These are phyloP conservation scores for Sphyrna mokarran DNA, from an alignment of 2,113 vertebrate species.

Conservation along the genomic window DNA sequence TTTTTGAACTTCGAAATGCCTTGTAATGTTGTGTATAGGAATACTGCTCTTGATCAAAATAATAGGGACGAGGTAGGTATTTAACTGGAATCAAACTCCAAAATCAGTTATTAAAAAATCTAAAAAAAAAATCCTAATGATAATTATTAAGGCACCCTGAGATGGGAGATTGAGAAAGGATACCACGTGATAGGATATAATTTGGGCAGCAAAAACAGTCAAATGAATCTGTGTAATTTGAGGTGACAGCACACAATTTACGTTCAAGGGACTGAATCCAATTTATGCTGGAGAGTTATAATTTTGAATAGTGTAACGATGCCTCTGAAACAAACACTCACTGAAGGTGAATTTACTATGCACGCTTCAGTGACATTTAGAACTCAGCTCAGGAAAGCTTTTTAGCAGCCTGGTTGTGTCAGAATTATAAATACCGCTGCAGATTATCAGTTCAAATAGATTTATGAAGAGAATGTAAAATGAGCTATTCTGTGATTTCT, in stretches of 20 bases:
- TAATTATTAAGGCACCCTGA: background rate
- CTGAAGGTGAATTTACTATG: constrained; percentile 18
- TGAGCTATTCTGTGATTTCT: background rate
- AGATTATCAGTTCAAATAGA: background rate
- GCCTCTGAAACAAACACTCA: constrained; percentile 6
- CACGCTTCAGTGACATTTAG: background rate
- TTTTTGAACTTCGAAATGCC: background rate
- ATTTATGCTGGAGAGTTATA: constrained; percentile 6
- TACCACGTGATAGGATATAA: background rate
- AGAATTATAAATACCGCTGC: background rate
- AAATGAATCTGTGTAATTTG: constrained; percentile 16
- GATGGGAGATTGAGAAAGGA: background rate
- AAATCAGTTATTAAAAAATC: constrained; percentile 3
- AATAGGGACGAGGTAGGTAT: background rate
- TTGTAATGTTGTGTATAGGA: background rate
- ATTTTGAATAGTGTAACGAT: constrained; percentile 21
- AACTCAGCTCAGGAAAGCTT: background rate
- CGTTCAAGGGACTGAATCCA: background rate
- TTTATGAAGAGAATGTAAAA: background rate
- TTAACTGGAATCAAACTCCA: background rate
- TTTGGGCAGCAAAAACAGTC: background rate
- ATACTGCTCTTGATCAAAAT: background rate
- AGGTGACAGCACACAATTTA: constrained; percentile 11
- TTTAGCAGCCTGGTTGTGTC: background rate
- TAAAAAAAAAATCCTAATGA: background rate